Percentiles rank a stretch among this genome's conserved stretches.
phyloP scores from a whole-genome alignment of 2,888 invertebrate genomes.

The Drosophila macrothrix region DNA sequence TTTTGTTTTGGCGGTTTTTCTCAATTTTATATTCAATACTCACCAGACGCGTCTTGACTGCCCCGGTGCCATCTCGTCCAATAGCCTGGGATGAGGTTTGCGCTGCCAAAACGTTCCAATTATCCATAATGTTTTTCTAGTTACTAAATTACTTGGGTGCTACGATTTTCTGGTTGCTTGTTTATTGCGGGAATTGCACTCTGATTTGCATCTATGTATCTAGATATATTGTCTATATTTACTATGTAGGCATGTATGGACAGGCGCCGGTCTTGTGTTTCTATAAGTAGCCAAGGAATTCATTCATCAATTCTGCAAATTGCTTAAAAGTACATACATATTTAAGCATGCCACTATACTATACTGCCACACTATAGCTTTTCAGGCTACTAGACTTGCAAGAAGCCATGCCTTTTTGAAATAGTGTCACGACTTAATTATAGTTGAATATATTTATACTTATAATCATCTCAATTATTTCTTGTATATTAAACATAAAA shows the following conservation, averaged over 20 bases:
- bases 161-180: slow-evolving; percentile 25
- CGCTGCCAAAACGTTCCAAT: slow-evolving; percentile 90
- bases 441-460: neutral
- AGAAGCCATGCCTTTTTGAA: neutral
- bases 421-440: neutral
- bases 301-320: slow-evolving; percentile 46
- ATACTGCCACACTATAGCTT: neutral
- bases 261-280: slow-evolving; percentile 42
- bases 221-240: slow-evolving; percentile 27
- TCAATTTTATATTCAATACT: slow-evolving; percentile 53
- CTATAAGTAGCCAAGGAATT: slow-evolving; percentile 62
- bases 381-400: no score
- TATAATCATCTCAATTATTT: neutral
- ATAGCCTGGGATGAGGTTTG: slow-evolving; percentile 89
- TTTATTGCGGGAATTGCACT: slow-evolving; percentile 33
- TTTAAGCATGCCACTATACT: no score
- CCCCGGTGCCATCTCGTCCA: slow-evolving; percentile 87
- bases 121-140: slow-evolving; percentile 87
- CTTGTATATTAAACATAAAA: neutral
- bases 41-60: slow-evolving; percentile 82
- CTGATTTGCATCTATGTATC: slow-evolving; percentile 22
- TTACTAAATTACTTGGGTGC: slow-evolving; percentile 30
- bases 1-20: slow-evolving; percentile 5
- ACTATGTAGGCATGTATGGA: slow-evolving; percentile 13
- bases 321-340: slow-evolving; percentile 2